A percentile compares a stretch with the other conserved stretches of the same genome.
Evolutionary conservation across 37 sponge, comb jelly and placozoan genomes (phyloP).

Genomic region (Haliclona indistincta): DNA sequence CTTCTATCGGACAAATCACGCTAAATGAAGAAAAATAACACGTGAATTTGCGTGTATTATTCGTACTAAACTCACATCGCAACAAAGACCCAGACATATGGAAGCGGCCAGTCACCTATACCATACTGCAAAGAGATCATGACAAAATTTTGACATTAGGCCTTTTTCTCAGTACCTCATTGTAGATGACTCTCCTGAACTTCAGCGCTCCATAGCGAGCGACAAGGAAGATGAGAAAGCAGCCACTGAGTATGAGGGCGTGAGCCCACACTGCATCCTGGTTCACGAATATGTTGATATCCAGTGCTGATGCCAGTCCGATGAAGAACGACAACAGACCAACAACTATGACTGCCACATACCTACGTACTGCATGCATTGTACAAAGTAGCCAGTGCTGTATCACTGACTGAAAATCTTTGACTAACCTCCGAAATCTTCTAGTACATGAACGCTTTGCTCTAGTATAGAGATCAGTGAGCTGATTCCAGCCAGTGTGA

Average conservation of each 20-base stretch:
- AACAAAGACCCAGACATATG: slow-evolving; percentile 68
- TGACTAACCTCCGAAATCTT: slow-evolving; percentile 73
- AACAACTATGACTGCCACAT: slow-evolving; percentile 64
- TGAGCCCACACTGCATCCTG: slow-evolving; percentile 83
- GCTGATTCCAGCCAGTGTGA: slow-evolving; percentile 80
- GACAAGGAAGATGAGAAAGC: slow-evolving; percentile 53
- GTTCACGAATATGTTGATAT: slow-evolving; percentile 29
- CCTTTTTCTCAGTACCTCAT: slow-evolving; percentile 22
- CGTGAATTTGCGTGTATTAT: background rate
- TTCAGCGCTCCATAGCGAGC: slow-evolving; percentile 42
- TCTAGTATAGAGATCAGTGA: slow-evolving; percentile 81
- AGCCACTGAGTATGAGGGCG: slow-evolving; percentile 72
- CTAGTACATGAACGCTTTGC: slow-evolving; percentile 51
- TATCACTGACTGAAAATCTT: background rate
- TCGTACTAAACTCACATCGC: slow-evolving; percentile 56
- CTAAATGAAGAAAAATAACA: slow-evolving; percentile 15
- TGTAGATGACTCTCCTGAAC: slow-evolving; percentile 54
- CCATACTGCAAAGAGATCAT: slow-evolving; percentile 54
- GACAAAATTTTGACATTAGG: background rate
- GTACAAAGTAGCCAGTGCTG: background rate
- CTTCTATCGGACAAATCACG: slow-evolving; percentile 56
- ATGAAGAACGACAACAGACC: slow-evolving; percentile 30
- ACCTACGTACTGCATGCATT: slow-evolving; percentile 44
- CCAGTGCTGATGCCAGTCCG: slow-evolving; percentile 61
- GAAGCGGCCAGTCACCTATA: slow-evolving; percentile 80